Conservation (phyloP, 2,113 vertebrate genomes). For the Hepsetus odoe region DNA sequence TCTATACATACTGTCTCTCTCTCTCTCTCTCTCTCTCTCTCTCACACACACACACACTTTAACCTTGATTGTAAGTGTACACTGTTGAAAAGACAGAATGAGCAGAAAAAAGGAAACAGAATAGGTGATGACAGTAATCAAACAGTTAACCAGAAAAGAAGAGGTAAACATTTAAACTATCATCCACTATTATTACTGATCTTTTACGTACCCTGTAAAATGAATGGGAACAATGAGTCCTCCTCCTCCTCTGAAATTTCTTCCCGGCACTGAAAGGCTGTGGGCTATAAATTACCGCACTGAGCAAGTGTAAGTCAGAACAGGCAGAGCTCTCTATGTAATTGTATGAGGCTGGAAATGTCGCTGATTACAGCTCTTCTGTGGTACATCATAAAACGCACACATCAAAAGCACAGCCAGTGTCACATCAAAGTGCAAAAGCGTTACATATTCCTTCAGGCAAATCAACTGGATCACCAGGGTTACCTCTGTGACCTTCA, state of each 20-base stretch:
- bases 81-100: neutral
- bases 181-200: neutral
- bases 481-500: slow-evolving; percentile 16
- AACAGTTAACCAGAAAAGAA: slow-evolving; percentile 18
- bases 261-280: neutral
- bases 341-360: slow-evolving; percentile 18
- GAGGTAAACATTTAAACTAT: slow-evolving; percentile 7
- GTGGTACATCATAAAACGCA: neutral
- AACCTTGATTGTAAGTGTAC: neutral
- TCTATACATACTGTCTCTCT: neutral
- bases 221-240: slow-evolving; percentile 27
- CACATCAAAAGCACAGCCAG: slow-evolving; percentile 5
- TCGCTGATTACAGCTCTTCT: slow-evolving; percentile 27
- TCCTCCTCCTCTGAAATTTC: slow-evolving; percentile 22
- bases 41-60: neutral
- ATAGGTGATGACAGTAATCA: slow-evolving; percentile 33
- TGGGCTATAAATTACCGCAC: neutral
- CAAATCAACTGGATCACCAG: slow-evolving; percentile 17
- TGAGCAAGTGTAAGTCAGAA: neutral
- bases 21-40: no score
- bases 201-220: slow-evolving; percentile 27
- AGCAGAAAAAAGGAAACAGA: neutral
- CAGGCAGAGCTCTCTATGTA: neutral
- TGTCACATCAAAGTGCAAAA: slow-evolving; percentile 16
- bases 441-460: neutral